Conservation (phyloP, 2,888 invertebrate species). For the Disparrhopalites patrizii region DNA sequence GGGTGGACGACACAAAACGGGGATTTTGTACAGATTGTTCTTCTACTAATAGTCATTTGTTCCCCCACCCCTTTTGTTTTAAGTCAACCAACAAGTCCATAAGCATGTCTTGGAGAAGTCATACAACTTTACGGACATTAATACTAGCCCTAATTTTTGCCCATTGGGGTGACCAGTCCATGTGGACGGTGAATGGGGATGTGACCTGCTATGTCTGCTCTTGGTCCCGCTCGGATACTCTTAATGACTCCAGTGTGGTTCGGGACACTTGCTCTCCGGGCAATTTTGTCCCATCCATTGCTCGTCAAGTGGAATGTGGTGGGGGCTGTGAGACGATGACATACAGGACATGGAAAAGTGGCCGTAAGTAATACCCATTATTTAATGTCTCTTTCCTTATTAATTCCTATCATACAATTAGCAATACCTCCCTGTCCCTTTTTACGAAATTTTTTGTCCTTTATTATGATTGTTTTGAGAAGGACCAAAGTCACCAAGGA, state of each 20-base stretch:
- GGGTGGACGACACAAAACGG: no score
- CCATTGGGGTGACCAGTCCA: not conserved
- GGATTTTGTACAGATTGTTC: no score
- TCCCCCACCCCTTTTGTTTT: no score
- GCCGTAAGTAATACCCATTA: slow-evolving; percentile 33
- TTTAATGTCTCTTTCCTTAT: not conserved
- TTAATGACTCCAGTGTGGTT: not conserved
- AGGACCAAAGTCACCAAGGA: no score
- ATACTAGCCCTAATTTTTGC: slow-evolving; percentile 6
- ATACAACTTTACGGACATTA: no score
- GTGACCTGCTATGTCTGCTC: slow-evolving; percentile 47
- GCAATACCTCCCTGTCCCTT: no score
- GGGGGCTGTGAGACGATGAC: slow-evolving; percentile 45
- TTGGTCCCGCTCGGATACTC: slow-evolving; percentile 34
- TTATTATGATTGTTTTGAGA: no score
- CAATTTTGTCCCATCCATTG: slow-evolving; percentile 37
- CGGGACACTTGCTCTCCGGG: slow-evolving; percentile 41
- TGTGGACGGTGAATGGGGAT: slow-evolving; percentile 27
- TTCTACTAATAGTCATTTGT: no score
- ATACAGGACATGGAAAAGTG: slow-evolving; percentile 38
- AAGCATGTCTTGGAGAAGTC: not conserved
- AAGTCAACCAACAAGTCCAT: no score
- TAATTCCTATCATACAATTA: no score
- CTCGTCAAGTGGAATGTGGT: slow-evolving; percentile 34
- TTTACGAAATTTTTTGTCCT: no score